Evolutionary conservation across 1,140 invertebrate genomes (phyloP), one percentile per base, ranked within the genome.

Genomic region (Cydia pomonella): DNA sequence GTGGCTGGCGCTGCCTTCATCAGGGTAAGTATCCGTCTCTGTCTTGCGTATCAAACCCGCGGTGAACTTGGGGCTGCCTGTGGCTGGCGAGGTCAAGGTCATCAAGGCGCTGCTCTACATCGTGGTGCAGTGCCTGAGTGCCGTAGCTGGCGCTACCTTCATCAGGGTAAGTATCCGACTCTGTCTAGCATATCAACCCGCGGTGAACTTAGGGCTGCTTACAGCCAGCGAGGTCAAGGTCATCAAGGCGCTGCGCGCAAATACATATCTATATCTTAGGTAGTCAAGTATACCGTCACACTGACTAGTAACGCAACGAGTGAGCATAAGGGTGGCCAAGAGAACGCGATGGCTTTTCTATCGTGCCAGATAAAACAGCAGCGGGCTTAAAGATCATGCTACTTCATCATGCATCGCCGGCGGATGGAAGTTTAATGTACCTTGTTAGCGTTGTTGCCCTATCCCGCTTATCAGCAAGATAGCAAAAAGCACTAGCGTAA

Each of bases 11-110:
- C 97, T 10, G 97, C 80, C 13, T 83, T 82, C 85, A 92, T 94
- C 81, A 93, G 85, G 72, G 81, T 92, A 77, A 82, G 85, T 77
- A 21, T 41, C 12, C 12, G 3, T 9, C 41, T 44, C 41, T n/a
- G n/a, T n/a, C n/a, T n/a, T n/a, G n/a, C n/a, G n/a, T n/a, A 95
- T 99, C 74, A 99, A 99, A 94, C 98, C 98, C 0, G 97, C 97
- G 0, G 97, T 98, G 38, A 98, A 97, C 0, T 90, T 94, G n/a
- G 97, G 95, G 0, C 94, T 98, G 85, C 89, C 98, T 74, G 95
- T 95, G 6, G 95, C 97, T 23, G 96, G 97, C 27, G 96, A 97
- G 88, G 95, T 98, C 74, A 94, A 95, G 75, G 89, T 98, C 27
- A 86, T 98, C 3, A 95, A 97, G 79, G 96, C 95, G 0, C 10